These are phyloP conservation scores for Andrena camellia DNA, from an alignment of 2,888 invertebrate genomes.

Conservation along the genomic window DNA sequence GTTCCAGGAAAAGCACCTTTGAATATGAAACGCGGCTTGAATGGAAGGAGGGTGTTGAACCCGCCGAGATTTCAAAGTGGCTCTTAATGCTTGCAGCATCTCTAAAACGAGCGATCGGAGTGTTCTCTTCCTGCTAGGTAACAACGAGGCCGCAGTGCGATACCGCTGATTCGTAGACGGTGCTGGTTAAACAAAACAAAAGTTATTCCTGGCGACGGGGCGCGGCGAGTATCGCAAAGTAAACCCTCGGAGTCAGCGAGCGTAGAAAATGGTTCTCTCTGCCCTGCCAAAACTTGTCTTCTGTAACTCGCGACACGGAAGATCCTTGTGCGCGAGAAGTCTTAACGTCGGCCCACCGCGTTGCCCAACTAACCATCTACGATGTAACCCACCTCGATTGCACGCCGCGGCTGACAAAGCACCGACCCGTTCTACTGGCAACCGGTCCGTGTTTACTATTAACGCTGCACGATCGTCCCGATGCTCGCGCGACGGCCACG, in stretches of 20 bases:
- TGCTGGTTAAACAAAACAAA: constrained; percentile 49
- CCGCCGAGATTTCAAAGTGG: constrained; percentile 13
- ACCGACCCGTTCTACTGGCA: constrained; percentile 20
- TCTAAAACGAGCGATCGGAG: constrained; percentile 34
- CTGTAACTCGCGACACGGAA: constrained; percentile 1
- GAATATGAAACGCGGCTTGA: not conserved
- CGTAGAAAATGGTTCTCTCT: constrained; percentile 29
- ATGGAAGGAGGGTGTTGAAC: constrained; percentile 39
- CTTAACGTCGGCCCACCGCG: not conserved
- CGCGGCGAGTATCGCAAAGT: constrained; percentile 26
- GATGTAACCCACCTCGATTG: not conserved
- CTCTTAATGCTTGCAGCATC: constrained; percentile 25
- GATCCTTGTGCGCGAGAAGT: not conserved
- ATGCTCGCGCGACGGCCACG: not conserved
- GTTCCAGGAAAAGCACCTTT: not conserved
- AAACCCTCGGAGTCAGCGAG: constrained; percentile 19
- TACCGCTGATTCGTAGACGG: constrained; percentile 21
- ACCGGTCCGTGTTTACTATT: not conserved
- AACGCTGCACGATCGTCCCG: constrained; percentile 7
- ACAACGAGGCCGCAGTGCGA: constrained; percentile 44
- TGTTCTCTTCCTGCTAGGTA: constrained; percentile 27
- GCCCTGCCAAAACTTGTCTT: constrained; percentile 27
- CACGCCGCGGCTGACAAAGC: constrained; percentile 11
- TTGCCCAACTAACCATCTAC: not conserved
- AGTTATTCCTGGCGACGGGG: constrained; percentile 48